Percentiles rank a stretch among this genome's conserved stretches.
These are phyloP conservation scores for Crocuta crocuta DNA, from an alignment of 2,113 vertebrate species.

Conservation along the genomic window DNA sequence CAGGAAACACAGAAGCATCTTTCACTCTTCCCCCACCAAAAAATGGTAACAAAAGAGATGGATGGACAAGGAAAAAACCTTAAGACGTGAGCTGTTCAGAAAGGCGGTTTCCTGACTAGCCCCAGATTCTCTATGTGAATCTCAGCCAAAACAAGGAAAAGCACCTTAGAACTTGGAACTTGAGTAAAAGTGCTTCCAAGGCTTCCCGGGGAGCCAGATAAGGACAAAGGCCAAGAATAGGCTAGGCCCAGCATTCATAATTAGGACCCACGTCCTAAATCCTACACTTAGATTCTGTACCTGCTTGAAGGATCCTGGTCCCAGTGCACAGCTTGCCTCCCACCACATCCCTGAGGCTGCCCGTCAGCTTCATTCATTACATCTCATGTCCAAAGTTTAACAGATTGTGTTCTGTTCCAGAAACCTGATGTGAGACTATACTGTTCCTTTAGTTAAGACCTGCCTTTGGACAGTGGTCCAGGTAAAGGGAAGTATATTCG, in stretches of 20 bases:
- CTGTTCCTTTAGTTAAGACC: not conserved
- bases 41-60: not conserved
- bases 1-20: not conserved
- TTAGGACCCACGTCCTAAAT: not conserved
- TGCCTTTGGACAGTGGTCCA: not conserved
- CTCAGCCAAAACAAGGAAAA: not conserved
- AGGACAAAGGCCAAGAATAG: not conserved
- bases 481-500: not conserved
- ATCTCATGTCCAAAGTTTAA: not conserved
- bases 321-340: not conserved
- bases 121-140: not conserved
- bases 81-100: not conserved
- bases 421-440: not conserved
- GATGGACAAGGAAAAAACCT: not conserved
- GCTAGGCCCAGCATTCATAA: not conserved
- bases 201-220: not conserved
- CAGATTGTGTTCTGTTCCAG: not conserved
- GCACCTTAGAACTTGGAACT: not conserved
- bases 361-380: not conserved
- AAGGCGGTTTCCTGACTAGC: not conserved
- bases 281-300: not conserved
- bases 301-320: not conserved
- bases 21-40: not conserved
- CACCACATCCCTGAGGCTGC: not conserved
- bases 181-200: not conserved